A percentile compares a stretch with the other conserved stretches of the same genome.
Evolutionary conservation across 2,888 invertebrate genomes (phyloP).

Genomic region (Diachrysia chrysitis): DNA sequence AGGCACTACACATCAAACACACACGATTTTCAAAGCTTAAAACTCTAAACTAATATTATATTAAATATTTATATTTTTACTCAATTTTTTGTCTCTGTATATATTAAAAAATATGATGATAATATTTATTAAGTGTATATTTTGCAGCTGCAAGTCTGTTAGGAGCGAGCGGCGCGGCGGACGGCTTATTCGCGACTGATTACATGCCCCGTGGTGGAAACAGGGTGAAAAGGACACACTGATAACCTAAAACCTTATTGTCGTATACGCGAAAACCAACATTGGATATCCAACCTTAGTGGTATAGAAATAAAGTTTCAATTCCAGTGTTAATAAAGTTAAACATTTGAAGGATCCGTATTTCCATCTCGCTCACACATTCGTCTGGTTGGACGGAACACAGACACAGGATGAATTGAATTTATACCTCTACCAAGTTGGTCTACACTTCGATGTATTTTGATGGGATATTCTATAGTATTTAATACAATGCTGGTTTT

Average conservation of each 20-base stretch:
- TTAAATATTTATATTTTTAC: conserved; percentile 43
- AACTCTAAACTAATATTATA: not conserved
- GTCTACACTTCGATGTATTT: conserved; percentile 66
- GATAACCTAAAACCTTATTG: conserved; percentile 59
- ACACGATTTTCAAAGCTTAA: conserved; percentile 50
- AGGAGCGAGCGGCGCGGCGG: conserved; percentile 78
- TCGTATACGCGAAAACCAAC: conserved; percentile 59
- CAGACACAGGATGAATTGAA: conserved; percentile 86
- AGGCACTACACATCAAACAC: conserved; percentile 56
- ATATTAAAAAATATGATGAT: conserved; percentile 47
- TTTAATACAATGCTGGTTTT: conserved; percentile 54
- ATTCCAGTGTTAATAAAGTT: conserved; percentile 50
- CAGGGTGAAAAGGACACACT: conserved; percentile 86
- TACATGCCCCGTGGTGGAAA: conserved; percentile 78
- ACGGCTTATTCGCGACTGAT: conserved; percentile 87
- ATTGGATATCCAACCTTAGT: conserved; percentile 56
- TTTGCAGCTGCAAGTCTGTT: conserved; percentile 58
- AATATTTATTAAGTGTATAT: conserved; percentile 59
- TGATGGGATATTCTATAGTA: conserved; percentile 60
- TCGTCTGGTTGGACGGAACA: conserved; percentile 83
- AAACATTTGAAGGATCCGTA: conserved; percentile 82
- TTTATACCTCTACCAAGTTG: conserved; percentile 76
- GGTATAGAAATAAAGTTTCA: conserved; percentile 11
- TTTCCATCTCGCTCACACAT: conserved; percentile 78
- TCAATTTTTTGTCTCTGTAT: conserved; percentile 43